phyloP scores from a whole-genome alignment of 2,888 invertebrate genomes.

The Lypha dubia region DNA sequence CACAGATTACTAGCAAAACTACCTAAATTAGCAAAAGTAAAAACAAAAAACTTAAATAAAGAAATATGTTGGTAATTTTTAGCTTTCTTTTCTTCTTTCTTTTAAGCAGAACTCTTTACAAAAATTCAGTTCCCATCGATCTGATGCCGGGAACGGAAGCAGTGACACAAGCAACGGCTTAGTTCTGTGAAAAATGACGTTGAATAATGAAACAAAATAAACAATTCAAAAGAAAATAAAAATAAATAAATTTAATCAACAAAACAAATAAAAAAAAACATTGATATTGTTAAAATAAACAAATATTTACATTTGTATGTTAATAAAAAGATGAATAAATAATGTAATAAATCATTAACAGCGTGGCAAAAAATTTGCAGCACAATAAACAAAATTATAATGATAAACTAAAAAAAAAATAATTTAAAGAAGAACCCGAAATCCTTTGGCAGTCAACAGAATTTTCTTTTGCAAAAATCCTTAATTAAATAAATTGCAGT shows the following conservation, averaged over 20 bases:
- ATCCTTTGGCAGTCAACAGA: background rate
- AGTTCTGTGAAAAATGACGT: slow-evolving; percentile 34
- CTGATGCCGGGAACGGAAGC: slow-evolving; percentile 75
- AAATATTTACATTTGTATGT: slow-evolving; percentile 13
- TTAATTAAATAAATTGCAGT: slow-evolving; percentile 4
- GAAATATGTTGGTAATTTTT: slow-evolving; percentile 36
- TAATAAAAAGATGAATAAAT: slow-evolving; percentile 10
- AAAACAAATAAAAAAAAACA: slow-evolving; percentile 25
- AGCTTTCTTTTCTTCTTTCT: slow-evolving; percentile 27
- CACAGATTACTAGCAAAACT: slow-evolving; percentile 35
- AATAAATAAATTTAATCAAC: slow-evolving; percentile 24
- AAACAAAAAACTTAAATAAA: slow-evolving; percentile 29
- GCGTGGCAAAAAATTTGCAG: slow-evolving; percentile 12
- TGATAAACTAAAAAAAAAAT: slow-evolving; percentile 23
- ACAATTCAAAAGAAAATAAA: slow-evolving; percentile 10
- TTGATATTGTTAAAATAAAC: slow-evolving; percentile 31
- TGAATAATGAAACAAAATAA: background rate
- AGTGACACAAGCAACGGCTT: slow-evolving; percentile 46
- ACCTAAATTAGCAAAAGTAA: slow-evolving; percentile 4
- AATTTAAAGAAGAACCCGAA: background rate
- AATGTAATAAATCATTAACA: slow-evolving; percentile 4
- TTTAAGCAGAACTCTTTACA: slow-evolving; percentile 50
- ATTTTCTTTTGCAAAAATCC: background rate
- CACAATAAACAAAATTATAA: slow-evolving; percentile 31
- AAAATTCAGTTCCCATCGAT: slow-evolving; percentile 74